A percentile compares a stretch with the other conserved stretches of the same genome.
phyloP scores from a whole-genome alignment of 1,140 invertebrate species.

The Aethina tumida region DNA sequence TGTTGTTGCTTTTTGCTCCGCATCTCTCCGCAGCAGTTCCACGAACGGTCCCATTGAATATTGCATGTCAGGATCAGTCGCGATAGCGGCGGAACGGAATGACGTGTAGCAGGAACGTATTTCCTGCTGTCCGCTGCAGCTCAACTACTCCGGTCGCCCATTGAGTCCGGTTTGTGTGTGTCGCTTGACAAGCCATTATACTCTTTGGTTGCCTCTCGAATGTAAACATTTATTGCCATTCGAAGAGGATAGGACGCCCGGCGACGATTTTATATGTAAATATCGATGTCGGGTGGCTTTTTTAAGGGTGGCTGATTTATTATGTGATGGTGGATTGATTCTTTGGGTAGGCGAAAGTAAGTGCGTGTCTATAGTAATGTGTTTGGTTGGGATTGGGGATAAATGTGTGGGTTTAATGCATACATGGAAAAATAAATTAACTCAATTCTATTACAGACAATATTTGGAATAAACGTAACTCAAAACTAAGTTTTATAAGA shows the following conservation, averaged over 20 bases:
- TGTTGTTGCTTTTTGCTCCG: too few relatives aligned
- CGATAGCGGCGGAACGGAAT: conserved; percentile 15
- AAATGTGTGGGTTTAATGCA: too few relatives aligned
- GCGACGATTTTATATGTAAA: conserved; percentile 11
- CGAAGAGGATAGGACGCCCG: conserved; percentile 14
- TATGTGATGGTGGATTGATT: too few relatives aligned
- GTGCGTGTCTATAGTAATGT: too few relatives aligned
- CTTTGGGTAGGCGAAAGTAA: too few relatives aligned
- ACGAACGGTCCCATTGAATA: conserved; percentile 12
- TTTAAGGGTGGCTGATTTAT: too few relatives aligned
- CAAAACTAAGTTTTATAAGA: too few relatives aligned
- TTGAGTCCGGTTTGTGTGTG: conserved; percentile 20
- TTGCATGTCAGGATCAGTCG: conserved; percentile 15
- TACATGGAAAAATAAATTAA: too few relatives aligned
- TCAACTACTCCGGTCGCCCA: conserved; percentile 15
- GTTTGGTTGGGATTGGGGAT: too few relatives aligned
- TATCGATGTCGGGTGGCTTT: neutral
- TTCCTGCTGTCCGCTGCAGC: conserved; percentile 23
- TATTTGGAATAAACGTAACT: too few relatives aligned
- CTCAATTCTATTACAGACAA: too few relatives aligned
- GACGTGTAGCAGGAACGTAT: conserved; percentile 21
- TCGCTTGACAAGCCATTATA: conserved; percentile 25
- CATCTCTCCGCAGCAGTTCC: too few relatives aligned
- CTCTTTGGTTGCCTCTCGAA: conserved; percentile 22
- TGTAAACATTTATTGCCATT: conserved; percentile 27